Conservation (phyloP, 2,113 vertebrate genomes). For the Panthera uncia region DNA sequence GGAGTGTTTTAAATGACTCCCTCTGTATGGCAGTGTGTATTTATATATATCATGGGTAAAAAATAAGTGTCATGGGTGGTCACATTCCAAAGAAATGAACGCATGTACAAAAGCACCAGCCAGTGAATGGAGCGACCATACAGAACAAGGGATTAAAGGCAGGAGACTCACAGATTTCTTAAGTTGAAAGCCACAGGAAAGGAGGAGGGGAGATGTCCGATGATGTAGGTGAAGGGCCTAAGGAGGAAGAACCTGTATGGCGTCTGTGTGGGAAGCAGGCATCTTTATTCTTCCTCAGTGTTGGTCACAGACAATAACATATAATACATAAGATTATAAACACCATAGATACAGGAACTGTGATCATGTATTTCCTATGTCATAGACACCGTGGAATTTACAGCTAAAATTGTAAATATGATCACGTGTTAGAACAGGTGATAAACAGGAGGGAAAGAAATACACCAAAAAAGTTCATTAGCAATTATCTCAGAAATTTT, state of each 20-base stretch:
- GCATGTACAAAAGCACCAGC: background rate
- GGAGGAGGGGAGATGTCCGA: background rate
- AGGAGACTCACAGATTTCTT: background rate
- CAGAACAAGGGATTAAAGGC: background rate
- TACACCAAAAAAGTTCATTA: background rate
- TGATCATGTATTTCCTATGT: background rate
- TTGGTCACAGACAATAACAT: background rate
- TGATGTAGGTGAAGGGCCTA: background rate
- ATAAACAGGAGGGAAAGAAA: background rate
- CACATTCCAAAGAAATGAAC: conserved; percentile 61
- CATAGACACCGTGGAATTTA: background rate
- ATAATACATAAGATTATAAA: background rate
- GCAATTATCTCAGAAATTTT: background rate
- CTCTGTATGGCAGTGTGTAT: conserved; percentile 5
- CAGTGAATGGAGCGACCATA: background rate
- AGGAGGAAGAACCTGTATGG: background rate
- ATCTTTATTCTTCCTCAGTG: background rate
- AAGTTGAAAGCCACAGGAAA: background rate
- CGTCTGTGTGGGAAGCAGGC: background rate
- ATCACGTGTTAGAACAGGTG: background rate
- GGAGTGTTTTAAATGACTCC: conserved; percentile 43
- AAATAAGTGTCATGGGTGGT: conserved; percentile 31
- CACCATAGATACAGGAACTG: background rate
- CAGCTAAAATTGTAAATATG: background rate
- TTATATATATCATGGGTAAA: conserved; percentile 36